Evolutionary conservation across 2,113 vertebrate species (phyloP), one percentile per base, ranked within the genome.

Genomic region (Athene cunicularia): DNA sequence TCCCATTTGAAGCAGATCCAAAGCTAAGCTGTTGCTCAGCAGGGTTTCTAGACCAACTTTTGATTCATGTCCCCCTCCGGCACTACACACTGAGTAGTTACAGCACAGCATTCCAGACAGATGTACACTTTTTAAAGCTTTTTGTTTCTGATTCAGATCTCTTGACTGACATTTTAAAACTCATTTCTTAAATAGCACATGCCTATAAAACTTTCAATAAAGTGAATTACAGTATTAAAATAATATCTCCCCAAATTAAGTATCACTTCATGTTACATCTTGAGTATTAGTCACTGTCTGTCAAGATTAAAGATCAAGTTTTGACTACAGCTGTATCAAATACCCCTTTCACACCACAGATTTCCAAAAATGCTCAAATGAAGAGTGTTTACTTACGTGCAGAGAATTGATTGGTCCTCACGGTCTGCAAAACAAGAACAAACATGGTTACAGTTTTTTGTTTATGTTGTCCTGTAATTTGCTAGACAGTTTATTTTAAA

Each of bases 341-440:
- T 56, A 27, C 9, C 14, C 56, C 49, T 52, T 35, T 49, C 55
- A n/a, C 26, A 43, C 41, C 0, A 30, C 2, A 58, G 28, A 32
- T 17, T 23, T 60, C 84, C 45, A 47, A 26, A 96, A 91, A 17
- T 5, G 39, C 49, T 33, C 53, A 63, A 11, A 37, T 12, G 27
- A 83, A 23, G 80, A 91, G 20, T 6, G n/a, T 66, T 90, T 93
- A 99, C 99, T 99, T 97, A 99, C 99, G 99, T 99, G 99, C 99
- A 99, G 98, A 99, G 99, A 98, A 99, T 99, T 26, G 99, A 99
- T 96, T 99, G 99, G 98, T 99, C 99, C 98, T 99, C 99, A 98
- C 99, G 99, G 98, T 99, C 99, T 99, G 98, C 80, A 98, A 98
- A 97, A 93, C 83, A 97, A 95, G 93, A 93, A 96, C 16, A 97